Conservation (phyloP, 1,140 invertebrate species). For the Bombyx mori region ASM3026992v2 NC_085130.1:9366001-9366500, state of each 20-base stretch:
- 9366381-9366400: no score
- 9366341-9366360: no score
- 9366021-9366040: neutral
- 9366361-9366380: no score
- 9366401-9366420: no score
- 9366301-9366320: no score
- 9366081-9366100: slow-evolving; percentile 5
- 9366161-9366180: neutral
- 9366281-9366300: no score
- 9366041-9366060: neutral
- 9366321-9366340: no score
- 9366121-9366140: neutral
- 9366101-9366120: slow-evolving; percentile 3
- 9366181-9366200: neutral
- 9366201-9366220: neutral
- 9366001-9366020: neutral
- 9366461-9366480: no score
- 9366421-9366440: no score
- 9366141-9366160: neutral
- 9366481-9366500: no score
- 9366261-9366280: neutral
- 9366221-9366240: neutral
- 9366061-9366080: slow-evolving; percentile 10
- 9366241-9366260: neutral
- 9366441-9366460: no score